Conservation (phyloP, 1,140 invertebrate species). For the Euwallacea fornicatus region DNA sequence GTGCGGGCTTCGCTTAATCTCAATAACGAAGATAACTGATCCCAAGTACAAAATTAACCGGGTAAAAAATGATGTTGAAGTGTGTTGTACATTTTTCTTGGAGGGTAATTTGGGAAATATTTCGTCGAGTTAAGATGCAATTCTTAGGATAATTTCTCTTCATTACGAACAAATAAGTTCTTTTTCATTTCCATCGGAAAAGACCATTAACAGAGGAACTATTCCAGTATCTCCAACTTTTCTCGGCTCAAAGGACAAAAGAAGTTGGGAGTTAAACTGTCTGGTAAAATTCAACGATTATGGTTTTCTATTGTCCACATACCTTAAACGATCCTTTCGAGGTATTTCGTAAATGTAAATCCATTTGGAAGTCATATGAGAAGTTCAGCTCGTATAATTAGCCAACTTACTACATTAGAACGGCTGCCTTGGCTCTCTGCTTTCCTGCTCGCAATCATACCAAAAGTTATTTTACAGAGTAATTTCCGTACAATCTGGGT, state of each 20-base stretch:
- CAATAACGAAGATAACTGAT: slow-evolving; percentile 9
- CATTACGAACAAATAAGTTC: no score
- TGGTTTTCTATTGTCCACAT: slow-evolving; percentile 30
- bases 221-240: no score
- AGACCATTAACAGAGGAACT: no score
- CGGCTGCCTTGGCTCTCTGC: slow-evolving; percentile 32
- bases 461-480: slow-evolving; percentile 40
- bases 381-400: slow-evolving; percentile 32
- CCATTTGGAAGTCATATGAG: slow-evolving; percentile 32
- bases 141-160: background rate
- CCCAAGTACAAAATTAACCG: no score
- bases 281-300: no score
- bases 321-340: slow-evolving; percentile 17
- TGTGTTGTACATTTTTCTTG: no score
- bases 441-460: slow-evolving; percentile 36
- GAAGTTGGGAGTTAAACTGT: no score
- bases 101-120: no score
- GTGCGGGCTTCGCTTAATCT: slow-evolving; percentile 14
- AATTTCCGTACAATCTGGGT: slow-evolving; percentile 40
- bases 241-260: no score
- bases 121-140: background rate
- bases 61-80: no score
- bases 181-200: no score
- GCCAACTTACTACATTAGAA: slow-evolving; percentile 35
- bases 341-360: slow-evolving; percentile 33